Evolutionary conservation across 2,797 vertebrate genomes (phyloP), one percentile per base, ranked within the genome.

Genomic region (Sciaenops ocellatus): DNA sequence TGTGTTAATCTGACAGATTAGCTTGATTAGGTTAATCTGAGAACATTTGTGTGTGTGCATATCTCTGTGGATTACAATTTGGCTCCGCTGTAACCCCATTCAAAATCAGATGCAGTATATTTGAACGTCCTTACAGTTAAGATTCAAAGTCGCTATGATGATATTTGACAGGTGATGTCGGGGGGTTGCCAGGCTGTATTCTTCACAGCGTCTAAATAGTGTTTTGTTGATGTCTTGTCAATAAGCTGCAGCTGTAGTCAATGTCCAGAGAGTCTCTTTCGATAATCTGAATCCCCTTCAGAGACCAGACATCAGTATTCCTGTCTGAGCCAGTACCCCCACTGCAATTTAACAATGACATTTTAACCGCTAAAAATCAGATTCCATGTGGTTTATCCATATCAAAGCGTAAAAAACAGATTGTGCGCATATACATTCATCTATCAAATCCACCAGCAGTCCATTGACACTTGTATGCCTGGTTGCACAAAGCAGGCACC

Each of bases 1-100:
- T 87, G 79, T 79, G 85, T 77, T 92, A 93, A 89, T 91, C 83
- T 86, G 76, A 84, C 79, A 90, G 88, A 91, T 92, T 88, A 91
- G 78, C 62, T 72, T 84, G 80, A 89, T 88, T 79, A 68, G 69
- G 50, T 90, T 82, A 84, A 87, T 88, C 79, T 87, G 69, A 87
- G 75, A 75, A 69, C 51, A 67, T 70, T 52, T 76, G 75, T 68
- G 64, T 28, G 71, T 75, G 65, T 52, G 8, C 34, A 38, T 38
- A 38, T 38, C 34, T 38, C 34, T 38, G 34, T 38, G 34, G 34
- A 38, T 79, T 73, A 57, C 28, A 46, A 34, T n/a, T 57, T 34
- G 48, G 55, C 70, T 63, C 41, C 34, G 50, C 9, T 71, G n/a
- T 59, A 10, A 52, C 3, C 17, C 8, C 5, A 13, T 62, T 73